Base-by-base conservation (phyloP, 2,888 invertebrate species). In the Anthophora plumipes region DNA sequence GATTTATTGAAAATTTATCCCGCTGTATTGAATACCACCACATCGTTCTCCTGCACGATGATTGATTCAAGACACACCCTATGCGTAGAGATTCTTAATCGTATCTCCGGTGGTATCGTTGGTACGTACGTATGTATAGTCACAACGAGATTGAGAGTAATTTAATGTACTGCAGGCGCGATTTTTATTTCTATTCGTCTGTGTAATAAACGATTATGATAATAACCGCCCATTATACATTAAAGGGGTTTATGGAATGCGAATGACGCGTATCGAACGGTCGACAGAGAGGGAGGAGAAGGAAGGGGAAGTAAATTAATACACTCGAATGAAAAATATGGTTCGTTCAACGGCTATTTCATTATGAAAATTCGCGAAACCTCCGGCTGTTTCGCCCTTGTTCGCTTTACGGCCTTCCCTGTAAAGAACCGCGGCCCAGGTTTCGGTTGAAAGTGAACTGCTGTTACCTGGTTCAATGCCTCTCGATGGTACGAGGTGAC, bases 191-290 rank as follows among this genome's bases (percentile, higher is more conserved):
- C 88, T 84, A 89, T 89, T 87, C 86, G 73, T 63, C 79, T 80
- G 9, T 82, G 77, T 88, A 86, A 87, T 87, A 87, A 89, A 87
- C 89, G 88, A 89, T 90, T 90, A 90, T 88, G 83, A 85, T 90
- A 90, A 90, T 90, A 89, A 90, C 88, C 82, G 86, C 89, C n/a
- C 86, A 90, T 90, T 87, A 63, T 31, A 89, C 80, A 79, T 46
- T 41, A 59, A 70, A 20, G 57, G 75, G 83, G 72, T 64, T 79
- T 63, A 74, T 61, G 59, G 48, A 52, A n/a, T 11, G 8, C 8
- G 9, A 72, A 61, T 75, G 69, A 72, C 80, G 80, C 77, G 73
- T 74, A 76, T 75, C n/a, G 43, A 68, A 55, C 68, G 63, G 48
- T 57, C 60, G 43, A 8, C 5, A 64, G 52, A 46, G 57, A 12